Conservation (phyloP, 1,140 invertebrate species). For the Drosophila repletoides region DNA sequence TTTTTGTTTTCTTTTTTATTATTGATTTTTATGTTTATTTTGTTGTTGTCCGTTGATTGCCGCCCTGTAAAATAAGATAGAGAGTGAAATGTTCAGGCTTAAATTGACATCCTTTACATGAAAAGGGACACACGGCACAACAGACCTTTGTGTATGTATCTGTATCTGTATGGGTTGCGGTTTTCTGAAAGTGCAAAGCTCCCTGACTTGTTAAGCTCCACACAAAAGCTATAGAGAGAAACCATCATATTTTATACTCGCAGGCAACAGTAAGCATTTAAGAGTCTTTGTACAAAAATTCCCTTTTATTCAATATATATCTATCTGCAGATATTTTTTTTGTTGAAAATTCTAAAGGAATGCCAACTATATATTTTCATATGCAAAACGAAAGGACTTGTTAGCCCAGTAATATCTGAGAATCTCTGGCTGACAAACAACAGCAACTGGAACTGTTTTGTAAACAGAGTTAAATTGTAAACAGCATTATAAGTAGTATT, state of each 20-base stretch:
- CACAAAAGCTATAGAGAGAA: slow-evolving; percentile 2
- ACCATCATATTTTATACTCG: slow-evolving; percentile 4
- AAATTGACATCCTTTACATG: slow-evolving; percentile 32
- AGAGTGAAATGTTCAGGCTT: slow-evolving; percentile 39
- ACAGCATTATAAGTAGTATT: too few species aligned
- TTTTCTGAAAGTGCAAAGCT: slow-evolving; percentile 39
- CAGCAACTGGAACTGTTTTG: too few species aligned
- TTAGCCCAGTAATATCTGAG: too few species aligned
- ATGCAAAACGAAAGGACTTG: too few species aligned
- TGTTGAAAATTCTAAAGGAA: too few species aligned
- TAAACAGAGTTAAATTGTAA: too few species aligned
- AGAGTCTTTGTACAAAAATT: not conserved
- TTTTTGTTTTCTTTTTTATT: slow-evolving; percentile 12
- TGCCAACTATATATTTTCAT: too few species aligned
- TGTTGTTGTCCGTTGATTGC: slow-evolving; percentile 12
- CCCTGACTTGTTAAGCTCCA: slow-evolving; percentile 26
- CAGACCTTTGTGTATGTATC: slow-evolving; percentile 33
- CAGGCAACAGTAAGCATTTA: too few species aligned
- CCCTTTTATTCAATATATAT: too few species aligned
- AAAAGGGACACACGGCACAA: slow-evolving; percentile 9
- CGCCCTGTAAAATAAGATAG: slow-evolving; percentile 48
- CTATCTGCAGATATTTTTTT: too few species aligned
- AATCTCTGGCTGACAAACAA: too few species aligned
- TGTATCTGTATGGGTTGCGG: slow-evolving; percentile 30
- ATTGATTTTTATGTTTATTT: slow-evolving; percentile 29